Percentiles rank a stretch among this genome's conserved stretches.
phyloP scores from a whole-genome alignment of 2,888 invertebrate species.

The Cynaeus angustus region DNA sequence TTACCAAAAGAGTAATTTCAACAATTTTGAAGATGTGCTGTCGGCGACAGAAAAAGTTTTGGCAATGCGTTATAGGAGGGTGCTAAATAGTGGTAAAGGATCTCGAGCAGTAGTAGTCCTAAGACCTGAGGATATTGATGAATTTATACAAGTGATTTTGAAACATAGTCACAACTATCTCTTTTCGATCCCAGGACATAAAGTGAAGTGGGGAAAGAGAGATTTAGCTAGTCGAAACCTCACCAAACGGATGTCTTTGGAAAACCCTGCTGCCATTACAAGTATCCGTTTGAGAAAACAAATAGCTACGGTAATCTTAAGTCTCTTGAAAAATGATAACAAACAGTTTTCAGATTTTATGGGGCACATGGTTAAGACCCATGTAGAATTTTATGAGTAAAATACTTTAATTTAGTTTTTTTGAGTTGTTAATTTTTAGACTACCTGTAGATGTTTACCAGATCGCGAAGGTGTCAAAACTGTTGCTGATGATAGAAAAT shows the following conservation, averaged over 20 bases:
- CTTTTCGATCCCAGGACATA: constrained; percentile 16
- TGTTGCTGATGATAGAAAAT: constrained; percentile 48
- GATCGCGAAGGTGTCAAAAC: constrained; percentile 37
- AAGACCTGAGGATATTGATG: constrained; percentile 13
- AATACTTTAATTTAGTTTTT: constrained; percentile 11
- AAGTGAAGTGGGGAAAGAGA: constrained; percentile 10
- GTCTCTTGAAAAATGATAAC: too few relatives aligned
- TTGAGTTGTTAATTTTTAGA: constrained; percentile 36
- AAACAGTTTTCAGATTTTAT: constrained; percentile 43
- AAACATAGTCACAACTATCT: constrained; percentile 11
- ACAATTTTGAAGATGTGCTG: constrained; percentile 11
- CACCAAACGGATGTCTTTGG: constrained; percentile 9
- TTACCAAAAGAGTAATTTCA: constrained; percentile 16
- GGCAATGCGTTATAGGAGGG: constrained; percentile 17
- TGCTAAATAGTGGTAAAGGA: constrained; percentile 17
- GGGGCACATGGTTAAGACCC: constrained; percentile 50
- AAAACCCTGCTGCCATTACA: constrained; percentile 11
- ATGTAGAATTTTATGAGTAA: constrained; percentile 44
- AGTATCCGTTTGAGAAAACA: constrained; percentile 15
- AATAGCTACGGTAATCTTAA: too few relatives aligned
- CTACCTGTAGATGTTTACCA: constrained; percentile 45
- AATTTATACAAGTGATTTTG: constrained; percentile 11
- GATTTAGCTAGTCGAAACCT: constrained; percentile 12
- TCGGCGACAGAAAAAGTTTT: constrained; percentile 13
- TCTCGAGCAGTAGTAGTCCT: constrained; percentile 14